phyloP scores from a whole-genome alignment of 1,140 invertebrate species.

The Anadara kagoshimensis region DNA sequence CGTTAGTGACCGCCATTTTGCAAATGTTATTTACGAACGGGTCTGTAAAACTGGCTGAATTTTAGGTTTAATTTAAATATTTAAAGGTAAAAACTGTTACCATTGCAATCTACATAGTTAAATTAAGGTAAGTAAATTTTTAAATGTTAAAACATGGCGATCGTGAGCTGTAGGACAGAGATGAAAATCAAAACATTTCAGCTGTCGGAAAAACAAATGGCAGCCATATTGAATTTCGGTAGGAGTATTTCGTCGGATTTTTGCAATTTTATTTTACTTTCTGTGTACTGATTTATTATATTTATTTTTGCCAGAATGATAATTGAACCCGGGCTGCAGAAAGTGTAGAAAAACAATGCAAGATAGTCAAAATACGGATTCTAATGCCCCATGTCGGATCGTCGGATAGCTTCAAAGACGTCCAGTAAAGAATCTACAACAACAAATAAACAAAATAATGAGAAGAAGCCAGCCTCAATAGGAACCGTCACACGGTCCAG shows the following conservation, averaged over 20 bases:
- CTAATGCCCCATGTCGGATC: not conserved
- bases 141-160: no score
- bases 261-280: constrained; percentile 14
- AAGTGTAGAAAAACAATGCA: constrained; percentile 25
- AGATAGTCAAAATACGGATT: constrained; percentile 17
- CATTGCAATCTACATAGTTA: no score
- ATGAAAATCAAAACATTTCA: not conserved
- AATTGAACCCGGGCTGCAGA: constrained; percentile 14
- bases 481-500: constrained; percentile 48
- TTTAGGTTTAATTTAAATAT: no score
- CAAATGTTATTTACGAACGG: not conserved
- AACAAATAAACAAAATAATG: constrained; percentile 1
- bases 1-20: constrained; percentile 52
- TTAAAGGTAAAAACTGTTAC: no score
- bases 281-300: not conserved
- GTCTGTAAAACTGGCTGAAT: no score
- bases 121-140: no score
- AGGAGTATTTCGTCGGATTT: constrained; percentile 12
- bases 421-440: not conserved
- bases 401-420: constrained; percentile 18
- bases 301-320: constrained; percentile 11
- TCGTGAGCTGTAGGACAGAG: no score
- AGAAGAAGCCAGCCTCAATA: constrained; percentile 9
- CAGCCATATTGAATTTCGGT: constrained; percentile 59
- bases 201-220: constrained; percentile 20